Base-by-base conservation (phyloP, 1,140 invertebrate genomes). In the Chlorops oryzae region DNA sequence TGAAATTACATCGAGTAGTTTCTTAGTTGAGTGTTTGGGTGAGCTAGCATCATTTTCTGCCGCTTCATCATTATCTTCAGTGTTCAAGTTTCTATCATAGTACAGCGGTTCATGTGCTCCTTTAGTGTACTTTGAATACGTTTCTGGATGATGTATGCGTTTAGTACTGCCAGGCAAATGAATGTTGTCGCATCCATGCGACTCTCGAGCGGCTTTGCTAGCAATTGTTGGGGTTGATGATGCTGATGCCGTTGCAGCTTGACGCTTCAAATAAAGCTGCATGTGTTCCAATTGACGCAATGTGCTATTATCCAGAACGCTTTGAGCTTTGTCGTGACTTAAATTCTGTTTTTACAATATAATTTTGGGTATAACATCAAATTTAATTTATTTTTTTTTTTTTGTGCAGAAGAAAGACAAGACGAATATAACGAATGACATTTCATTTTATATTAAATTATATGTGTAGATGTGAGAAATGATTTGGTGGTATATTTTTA, bases 1-100 rank as follows among this genome's bases (percentile, higher is more conserved):
- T 49, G 17, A 22, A 27, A 9, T 54, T 54, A 50, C 52, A 64
- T 90, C 88, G 20, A 92, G 69, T 2, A 91, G 64, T 68, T 90
- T 88, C 65, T 85, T 86, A 63, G 82, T 43, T 24, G 52, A 20
- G 20, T 53, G 40, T 21, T 53, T 23, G 22, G 46, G 41, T 13
- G 51, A 44, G n/a, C 34, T 49, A 15, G 48, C 47, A 7, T 48
- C 51, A 38, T 34, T 46, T 51, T 64, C 62, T 20, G 59, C 63
- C 58, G 65, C 53, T 28, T 61, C 66, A 51, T 64, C 63, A 44
- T 69, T 61, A 47, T 64, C 63, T 15, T 62, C 65, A 58, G 57
- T 35, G 15, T 43, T 27, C 17, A 50, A 28, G 2, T 65, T 60
- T 6, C 62, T 61, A 42, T 65, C 49, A 42, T 65, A 55, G 18